phyloP scores from a whole-genome alignment of 1,140 invertebrate genomes.

The Bombus vancouverensis region DNA sequence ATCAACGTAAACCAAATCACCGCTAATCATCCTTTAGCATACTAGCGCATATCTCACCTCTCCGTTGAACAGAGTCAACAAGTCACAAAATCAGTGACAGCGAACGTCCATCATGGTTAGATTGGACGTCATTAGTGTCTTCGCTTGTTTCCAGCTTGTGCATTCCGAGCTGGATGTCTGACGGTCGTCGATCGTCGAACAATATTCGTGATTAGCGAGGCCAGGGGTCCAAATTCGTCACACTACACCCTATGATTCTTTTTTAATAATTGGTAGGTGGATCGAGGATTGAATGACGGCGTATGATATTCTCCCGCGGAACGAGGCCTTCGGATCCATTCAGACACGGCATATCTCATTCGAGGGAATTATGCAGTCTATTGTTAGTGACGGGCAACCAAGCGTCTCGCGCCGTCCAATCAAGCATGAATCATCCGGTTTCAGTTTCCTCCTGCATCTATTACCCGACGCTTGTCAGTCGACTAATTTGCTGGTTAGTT shows the following conservation, averaged over 20 bases:
- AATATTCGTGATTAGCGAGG: slow-evolving; percentile 38
- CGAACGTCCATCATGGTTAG: neutral
- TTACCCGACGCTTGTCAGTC: slow-evolving; percentile 66
- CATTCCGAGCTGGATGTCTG: neutral
- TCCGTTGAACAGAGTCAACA: neutral
- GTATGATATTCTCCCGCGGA: slow-evolving; percentile 36
- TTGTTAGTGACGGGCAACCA: slow-evolving; percentile 63
- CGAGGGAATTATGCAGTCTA: slow-evolving; percentile 66
- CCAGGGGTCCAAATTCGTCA: neutral
- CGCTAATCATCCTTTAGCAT: neutral
- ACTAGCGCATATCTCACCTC: neutral
- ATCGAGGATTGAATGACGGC: neutral
- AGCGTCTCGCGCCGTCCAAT: slow-evolving; percentile 68
- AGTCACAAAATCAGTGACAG: neutral
- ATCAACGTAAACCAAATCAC: neutral
- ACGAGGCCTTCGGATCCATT: slow-evolving; percentile 55
- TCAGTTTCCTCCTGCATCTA: slow-evolving; percentile 70
- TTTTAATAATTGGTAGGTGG: slow-evolving; percentile 32
- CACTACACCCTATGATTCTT: slow-evolving; percentile 15
- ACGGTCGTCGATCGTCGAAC: slow-evolving; percentile 9
- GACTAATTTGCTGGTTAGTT: slow-evolving; percentile 71
- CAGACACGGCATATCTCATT: slow-evolving; percentile 62
- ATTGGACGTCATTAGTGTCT: neutral
- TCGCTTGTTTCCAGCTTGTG: neutral
- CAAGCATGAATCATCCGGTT: slow-evolving; percentile 72